Evolutionary conservation across 2,113 vertebrate genomes (phyloP), one percentile per base, ranked within the genome.

Genomic region (Emydocephalus ijimae): DNA sequence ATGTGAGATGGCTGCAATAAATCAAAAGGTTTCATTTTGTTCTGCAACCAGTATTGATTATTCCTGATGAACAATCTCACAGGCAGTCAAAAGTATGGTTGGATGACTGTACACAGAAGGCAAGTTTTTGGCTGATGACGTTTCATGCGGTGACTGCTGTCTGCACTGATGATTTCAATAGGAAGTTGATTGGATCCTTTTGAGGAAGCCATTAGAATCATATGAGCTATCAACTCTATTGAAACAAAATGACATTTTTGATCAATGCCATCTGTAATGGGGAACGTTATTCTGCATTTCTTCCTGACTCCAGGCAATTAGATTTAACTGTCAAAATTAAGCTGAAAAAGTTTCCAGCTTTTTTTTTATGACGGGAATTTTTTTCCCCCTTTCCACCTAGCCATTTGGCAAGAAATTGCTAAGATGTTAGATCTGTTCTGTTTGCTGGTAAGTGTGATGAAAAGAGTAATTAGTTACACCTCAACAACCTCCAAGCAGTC

Each of bases 381-480:
- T 57, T 57, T 90, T 90, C 34, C 15, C 64, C 55, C n/a, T 90
- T 93, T 34, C 50, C 91, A 90, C 57, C 57, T 86, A 26, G 85
- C 26, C 57, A 69, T 24, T 29, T 92, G 91, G 91, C 56, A 95
- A 94, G 93, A 87, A 93, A 59, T 93, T 85, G 88, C 90, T 69
- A 85, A 89, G 61, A 69, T 85, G 20, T 95, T 94, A 90, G 91
- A 2, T 89, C 85, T 55, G 23, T 93, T 95, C 88, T 86, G 20
- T 93, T 93, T 91, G 24, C 24, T 93, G 87, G 21, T 69, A 74
- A 93, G 11, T 0, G 0, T 20, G 90, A 91, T 56, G 93, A 55
- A 90, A 95, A 92, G 89, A 69, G 56, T 69, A 85, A 96, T 93
- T 95, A 96, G 94, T 94, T 95, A 94, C 94, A 95, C 29, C 18